Base-by-base conservation (phyloP, 2,888 invertebrate species). In the Apeira syringaria region DNA sequence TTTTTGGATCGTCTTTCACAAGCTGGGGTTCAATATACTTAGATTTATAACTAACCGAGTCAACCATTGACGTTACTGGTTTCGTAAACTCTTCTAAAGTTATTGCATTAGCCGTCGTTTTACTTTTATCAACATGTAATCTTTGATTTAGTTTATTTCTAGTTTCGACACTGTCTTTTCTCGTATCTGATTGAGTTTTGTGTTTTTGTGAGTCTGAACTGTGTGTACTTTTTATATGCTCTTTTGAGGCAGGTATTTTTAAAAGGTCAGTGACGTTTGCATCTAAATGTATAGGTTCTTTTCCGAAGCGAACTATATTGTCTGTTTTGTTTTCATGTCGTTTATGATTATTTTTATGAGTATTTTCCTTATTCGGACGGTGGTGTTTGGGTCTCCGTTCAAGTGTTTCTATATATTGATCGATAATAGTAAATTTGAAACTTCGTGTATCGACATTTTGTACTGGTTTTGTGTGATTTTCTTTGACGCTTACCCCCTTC, bases 1-100 rank as follows among this genome's bases (percentile, higher is more conserved):
- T 58, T 27, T 59, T 56, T 0, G 20, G 10, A 4, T 74, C 68
- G 0, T 80, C 59, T 46, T 59, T 67, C 0, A 80, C 61, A 22
- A 38, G 44, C 8, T 48, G 58, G 0, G 57, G 15, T 8, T 32
- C 34, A 0, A 43, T 28, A 5, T 47, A 60, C 5, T 58, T 32
- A 1, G 34, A 20, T 2, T 42, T 46, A 5, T 11, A 8, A n/a
- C 7, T 20, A 7, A 20, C 2, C 5, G 8, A 3, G 2, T 12
- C n/a, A 6, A 26, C 12, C 1, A 18, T 20, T 40, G 2, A 20
- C 15, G 18, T 44, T 10, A 38, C 9, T 6, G 15, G n/a, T 2
- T 41, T 39, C 2, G 12, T 25, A 5, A 33, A 2, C n/a, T 10
- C 5, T 20, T n/a, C 4, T 1, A 9, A 18, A 25, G 24, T 11